Percentiles rank a stretch among this genome's conserved stretches.
phyloP scores from a whole-genome alignment of 2,797 vertebrate species.

The Siniperca scherzeri region DNA sequence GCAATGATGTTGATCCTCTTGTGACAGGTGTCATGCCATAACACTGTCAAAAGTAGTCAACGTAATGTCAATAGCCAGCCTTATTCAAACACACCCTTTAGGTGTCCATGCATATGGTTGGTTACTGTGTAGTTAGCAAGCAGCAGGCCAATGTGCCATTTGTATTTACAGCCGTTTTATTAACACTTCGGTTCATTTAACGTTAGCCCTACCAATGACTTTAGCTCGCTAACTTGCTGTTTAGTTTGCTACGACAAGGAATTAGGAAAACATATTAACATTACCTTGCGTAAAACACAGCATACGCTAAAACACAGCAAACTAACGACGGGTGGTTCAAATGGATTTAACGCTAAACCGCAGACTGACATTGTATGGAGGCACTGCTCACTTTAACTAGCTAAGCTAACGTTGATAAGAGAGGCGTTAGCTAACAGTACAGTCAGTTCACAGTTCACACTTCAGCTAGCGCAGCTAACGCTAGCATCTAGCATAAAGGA shows the following conservation, averaged over 20 bases:
- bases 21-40: constrained; percentile 64
- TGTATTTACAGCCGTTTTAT: constrained; percentile 13
- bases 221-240: constrained; percentile 25
- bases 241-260: not conserved
- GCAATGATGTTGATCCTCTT: constrained; percentile 33
- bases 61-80: not conserved
- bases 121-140: not conserved
- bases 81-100: not conserved
- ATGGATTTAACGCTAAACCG: not conserved
- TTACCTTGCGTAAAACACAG: not conserved
- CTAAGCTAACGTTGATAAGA: constrained; percentile 55
- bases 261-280: not conserved
- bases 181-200: constrained; percentile 19
- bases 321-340: fast-evolving
- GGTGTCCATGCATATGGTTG: not conserved
- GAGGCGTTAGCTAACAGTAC: constrained; percentile 48
- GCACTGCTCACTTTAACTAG: constrained; percentile 15
- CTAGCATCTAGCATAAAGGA: constrained; percentile 10
- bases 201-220: constrained; percentile 11
- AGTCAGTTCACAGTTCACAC: not conserved
- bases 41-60: not conserved
- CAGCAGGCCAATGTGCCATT: not conserved
- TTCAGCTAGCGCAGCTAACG: constrained; percentile 37
- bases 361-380: constrained; percentile 21
- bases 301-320: not conserved